Conservation (phyloP, 2,888 invertebrate species). For the Galerucella nymphaeae region DNA sequence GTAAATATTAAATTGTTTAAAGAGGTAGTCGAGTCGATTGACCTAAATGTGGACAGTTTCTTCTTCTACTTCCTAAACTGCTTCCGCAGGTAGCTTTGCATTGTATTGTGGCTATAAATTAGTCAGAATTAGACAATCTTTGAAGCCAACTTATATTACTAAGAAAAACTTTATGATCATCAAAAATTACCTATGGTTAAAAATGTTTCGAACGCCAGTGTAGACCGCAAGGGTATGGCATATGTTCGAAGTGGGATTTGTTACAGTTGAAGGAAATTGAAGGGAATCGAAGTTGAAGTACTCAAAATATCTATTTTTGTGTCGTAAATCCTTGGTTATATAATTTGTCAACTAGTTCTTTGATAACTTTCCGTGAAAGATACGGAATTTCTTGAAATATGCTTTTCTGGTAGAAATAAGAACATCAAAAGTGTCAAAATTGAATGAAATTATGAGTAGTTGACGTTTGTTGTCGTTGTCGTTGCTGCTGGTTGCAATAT, state of each 20-base stretch:
- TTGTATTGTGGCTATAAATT: too few relatives aligned
- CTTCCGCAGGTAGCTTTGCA: too few relatives aligned
- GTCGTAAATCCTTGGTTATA: conserved; percentile 22
- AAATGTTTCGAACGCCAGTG: background rate
- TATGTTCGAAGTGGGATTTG: conserved; percentile 39
- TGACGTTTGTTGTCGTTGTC: too few relatives aligned
- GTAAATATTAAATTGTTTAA: background rate
- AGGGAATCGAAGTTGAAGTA: conserved; percentile 31
- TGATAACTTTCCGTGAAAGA: conserved; percentile 6
- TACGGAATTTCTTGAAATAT: background rate
- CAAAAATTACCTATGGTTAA: background rate
- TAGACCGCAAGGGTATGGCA: conserved; percentile 19
- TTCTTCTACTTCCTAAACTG: background rate
- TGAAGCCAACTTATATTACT: too few relatives aligned
- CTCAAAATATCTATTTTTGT: conserved; percentile 35
- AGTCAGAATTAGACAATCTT: too few relatives aligned
- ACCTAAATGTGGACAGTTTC: background rate
- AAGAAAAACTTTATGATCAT: too few relatives aligned
- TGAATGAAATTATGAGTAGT: too few relatives aligned
- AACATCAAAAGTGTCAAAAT: too few relatives aligned
- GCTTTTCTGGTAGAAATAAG: too few relatives aligned
- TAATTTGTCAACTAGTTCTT: conserved; percentile 32
- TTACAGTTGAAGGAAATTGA: conserved; percentile 38
- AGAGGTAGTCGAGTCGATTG: background rate
- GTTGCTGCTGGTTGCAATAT: too few relatives aligned